Percentiles rank a stretch among this genome's conserved stretches.
Evolutionary conservation across 2,113 vertebrate genomes (phyloP).

Genomic region (Menidia beryllina): DNA sequence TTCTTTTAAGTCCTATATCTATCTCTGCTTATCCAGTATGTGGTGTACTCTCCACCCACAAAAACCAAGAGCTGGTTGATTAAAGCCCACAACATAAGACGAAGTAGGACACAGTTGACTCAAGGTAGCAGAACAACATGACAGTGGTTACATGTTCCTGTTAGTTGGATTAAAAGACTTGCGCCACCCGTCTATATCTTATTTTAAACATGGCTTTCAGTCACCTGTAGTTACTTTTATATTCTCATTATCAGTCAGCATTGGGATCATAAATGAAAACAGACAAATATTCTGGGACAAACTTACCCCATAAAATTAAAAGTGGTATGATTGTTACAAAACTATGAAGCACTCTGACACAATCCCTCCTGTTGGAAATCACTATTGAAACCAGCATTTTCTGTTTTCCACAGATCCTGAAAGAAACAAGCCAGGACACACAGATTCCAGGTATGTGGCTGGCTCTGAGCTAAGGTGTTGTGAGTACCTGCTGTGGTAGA

Average conservation of each 20-base stretch:
- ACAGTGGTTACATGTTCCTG: not conserved
- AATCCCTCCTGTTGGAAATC: not conserved
- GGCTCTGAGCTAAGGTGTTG: not conserved
- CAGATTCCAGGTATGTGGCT: slow-evolving; percentile 85
- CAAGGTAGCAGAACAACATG: not conserved
- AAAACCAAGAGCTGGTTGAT: not conserved
- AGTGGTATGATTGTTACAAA: not conserved
- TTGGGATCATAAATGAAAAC: no score
- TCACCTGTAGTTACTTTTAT: not conserved
- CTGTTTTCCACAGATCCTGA: slow-evolving; percentile 84
- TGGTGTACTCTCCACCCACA: not conserved
- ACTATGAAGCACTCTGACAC: not conserved
- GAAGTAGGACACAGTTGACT: not conserved
- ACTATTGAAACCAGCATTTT: not conserved
- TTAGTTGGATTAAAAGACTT: no score
- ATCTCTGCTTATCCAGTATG: not conserved
- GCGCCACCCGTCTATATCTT: no score
- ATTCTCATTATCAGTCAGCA: no score
- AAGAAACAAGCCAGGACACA: slow-evolving; percentile 88
- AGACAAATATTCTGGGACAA: no score
- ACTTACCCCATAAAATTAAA: no score
- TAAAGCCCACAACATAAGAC: not conserved
- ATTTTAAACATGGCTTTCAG: no score
- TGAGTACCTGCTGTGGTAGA: not conserved
- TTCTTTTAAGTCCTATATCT: not conserved